Conservation (phyloP, 1,140 invertebrate genomes). For the Bombus sibiricus region DNA sequence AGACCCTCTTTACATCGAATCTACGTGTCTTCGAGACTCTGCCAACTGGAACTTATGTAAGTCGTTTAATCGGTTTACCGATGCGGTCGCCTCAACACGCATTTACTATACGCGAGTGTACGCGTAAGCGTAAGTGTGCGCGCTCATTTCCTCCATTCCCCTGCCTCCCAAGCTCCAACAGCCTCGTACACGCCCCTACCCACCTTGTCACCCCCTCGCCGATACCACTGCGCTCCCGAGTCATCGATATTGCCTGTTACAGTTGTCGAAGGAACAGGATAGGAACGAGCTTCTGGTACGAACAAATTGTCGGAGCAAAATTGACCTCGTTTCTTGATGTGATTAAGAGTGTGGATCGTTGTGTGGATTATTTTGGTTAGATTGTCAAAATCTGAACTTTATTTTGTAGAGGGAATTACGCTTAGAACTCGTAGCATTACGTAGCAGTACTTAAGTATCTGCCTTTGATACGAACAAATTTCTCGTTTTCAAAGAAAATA, state of each 20-base stretch:
- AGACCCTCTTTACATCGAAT: constrained; percentile 14
- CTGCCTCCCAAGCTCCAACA: neutral
- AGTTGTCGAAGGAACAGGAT: constrained; percentile 9
- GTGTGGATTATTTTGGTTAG: neutral
- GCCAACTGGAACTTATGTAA: constrained; percentile 54
- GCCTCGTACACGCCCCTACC: neutral
- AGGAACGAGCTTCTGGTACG: constrained; percentile 10
- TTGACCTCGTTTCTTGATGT: no score
- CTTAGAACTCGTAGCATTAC: no score
- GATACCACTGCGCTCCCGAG: constrained; percentile 33
- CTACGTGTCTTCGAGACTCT: constrained; percentile 27
- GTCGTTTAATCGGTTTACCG: constrained; percentile 55
- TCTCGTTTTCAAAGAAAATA: no score
- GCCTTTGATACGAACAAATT: no score
- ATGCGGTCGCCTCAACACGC: constrained; percentile 28
- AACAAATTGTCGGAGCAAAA: constrained; percentile 38
- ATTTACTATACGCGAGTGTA: constrained; percentile 20
- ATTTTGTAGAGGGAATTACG: neutral
- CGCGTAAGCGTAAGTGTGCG: constrained; percentile 1
- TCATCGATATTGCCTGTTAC: constrained; percentile 44
- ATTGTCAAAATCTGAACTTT: neutral
- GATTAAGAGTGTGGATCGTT: neutral
- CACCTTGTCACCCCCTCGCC: neutral
- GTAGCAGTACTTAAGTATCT: no score
- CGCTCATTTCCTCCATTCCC: constrained; percentile 40